phyloP scores from a whole-genome alignment of 2,797 vertebrate genomes.

The Parambassis ranga region DNA sequence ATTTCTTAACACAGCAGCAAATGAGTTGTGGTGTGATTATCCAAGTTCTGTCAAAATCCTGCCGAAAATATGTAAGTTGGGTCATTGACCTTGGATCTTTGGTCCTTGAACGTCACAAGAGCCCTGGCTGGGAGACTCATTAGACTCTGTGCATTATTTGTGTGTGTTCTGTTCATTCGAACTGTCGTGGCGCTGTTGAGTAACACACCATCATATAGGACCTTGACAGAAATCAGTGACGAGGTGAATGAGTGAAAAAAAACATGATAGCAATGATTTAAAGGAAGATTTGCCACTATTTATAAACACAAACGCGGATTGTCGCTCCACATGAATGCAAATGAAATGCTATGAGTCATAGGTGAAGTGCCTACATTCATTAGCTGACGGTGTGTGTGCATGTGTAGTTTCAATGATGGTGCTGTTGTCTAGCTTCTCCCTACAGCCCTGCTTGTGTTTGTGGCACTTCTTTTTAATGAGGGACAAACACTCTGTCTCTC shows the following conservation, averaged over 20 bases:
- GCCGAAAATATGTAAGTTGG: neutral
- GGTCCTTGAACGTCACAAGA: too few relatives aligned
- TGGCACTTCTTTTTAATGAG: constrained; percentile 68
- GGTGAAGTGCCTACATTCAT: constrained; percentile 50
- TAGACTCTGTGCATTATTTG: neutral
- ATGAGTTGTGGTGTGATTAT: neutral
- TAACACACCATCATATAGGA: neutral
- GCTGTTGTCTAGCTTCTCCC: constrained; percentile 43
- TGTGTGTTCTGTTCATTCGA: neutral
- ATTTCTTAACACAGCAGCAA: constrained; percentile 18
- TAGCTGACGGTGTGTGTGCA: constrained; percentile 23
- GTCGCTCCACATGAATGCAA: constrained; percentile 31
- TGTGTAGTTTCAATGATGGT: constrained; percentile 34
- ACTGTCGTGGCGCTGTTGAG: neutral
- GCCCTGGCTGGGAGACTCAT: too few relatives aligned
- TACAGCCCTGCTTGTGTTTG: constrained; percentile 48
- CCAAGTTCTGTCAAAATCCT: neutral
- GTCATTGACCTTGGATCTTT: too few relatives aligned
- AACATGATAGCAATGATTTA: neutral
- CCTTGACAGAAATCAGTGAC: neutral
- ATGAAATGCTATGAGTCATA: constrained; percentile 54
- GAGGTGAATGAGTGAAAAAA: neutral
- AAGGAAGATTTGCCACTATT: neutral
- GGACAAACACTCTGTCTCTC: constrained; percentile 53
- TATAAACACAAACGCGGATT: constrained; percentile 9